Evolutionary conservation across 2,113 vertebrate genomes (phyloP).

Genomic region (Gasterosteus aculeatus): DNA sequence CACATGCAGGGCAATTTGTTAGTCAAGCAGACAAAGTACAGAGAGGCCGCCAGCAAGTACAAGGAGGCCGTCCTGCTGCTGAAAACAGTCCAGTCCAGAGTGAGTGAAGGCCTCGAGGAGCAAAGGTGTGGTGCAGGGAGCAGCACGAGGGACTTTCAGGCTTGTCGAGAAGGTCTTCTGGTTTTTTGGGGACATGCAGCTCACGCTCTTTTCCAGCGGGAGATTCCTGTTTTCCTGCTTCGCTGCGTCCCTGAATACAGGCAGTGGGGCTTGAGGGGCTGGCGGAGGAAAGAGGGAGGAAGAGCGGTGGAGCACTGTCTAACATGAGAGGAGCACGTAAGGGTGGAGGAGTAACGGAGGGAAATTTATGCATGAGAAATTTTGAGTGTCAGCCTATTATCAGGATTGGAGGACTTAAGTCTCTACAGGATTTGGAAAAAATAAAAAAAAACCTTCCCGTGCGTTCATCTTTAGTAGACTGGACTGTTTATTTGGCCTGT

Average conservation of each 20-base stretch:
- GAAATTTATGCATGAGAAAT: conserved; percentile 28
- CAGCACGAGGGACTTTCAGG: background rate
- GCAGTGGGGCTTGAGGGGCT: conserved; percentile 17
- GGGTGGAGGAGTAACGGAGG: conserved; percentile 5
- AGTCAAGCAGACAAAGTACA: conserved; percentile 81
- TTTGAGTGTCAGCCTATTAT: background rate
- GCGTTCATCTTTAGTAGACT: no score
- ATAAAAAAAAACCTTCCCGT: no score
- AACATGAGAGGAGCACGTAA: conserved; percentile 23
- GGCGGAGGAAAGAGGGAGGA: conserved; percentile 4
- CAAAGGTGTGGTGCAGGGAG: background rate
- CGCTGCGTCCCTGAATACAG: conserved; percentile 42
- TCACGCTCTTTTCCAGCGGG: conserved; percentile 29
- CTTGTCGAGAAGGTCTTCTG: conserved; percentile 10
- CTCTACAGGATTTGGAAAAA: no score
- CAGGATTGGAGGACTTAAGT: no score
- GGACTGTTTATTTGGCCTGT: background rate
- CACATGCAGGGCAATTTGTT: conserved; percentile 87
- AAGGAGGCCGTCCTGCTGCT: conserved; percentile 89
- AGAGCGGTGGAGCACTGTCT: conserved; percentile 12
- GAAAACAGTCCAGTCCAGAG: conserved; percentile 87
- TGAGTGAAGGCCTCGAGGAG: conserved; percentile 57
- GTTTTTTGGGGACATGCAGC: conserved; percentile 51
- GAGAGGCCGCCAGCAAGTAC: conserved; percentile 84
- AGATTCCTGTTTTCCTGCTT: conserved; percentile 49